These are phyloP conservation scores for Lineus longissimus DNA, from an alignment of 1,140 invertebrate species.

Conservation along the genomic window DNA sequence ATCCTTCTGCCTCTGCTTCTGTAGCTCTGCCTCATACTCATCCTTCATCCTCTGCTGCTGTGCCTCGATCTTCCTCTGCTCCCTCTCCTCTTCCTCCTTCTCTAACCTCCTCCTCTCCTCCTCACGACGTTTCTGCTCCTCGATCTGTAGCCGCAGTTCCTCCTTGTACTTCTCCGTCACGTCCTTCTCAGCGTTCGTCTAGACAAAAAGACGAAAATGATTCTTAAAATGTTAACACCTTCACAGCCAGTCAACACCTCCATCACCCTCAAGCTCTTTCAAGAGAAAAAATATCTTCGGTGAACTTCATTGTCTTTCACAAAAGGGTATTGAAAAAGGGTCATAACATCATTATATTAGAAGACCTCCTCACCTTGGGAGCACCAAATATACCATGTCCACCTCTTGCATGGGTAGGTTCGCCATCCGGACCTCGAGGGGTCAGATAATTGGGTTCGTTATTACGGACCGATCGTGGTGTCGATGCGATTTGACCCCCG, in stretches of 20 bases:
- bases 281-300: too few species aligned
- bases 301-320: too few species aligned
- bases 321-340: too few species aligned
- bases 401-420: constrained; percentile 42
- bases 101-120: constrained; percentile 33
- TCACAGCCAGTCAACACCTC: too few species aligned
- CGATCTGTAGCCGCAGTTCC: constrained; percentile 47
- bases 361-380: constrained; percentile 45
- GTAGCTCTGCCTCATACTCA: constrained; percentile 46
- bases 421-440: constrained; percentile 24
- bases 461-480: neutral
- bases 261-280: too few species aligned
- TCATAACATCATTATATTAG: too few species aligned
- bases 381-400: constrained; percentile 54
- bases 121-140: constrained; percentile 41
- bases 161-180: constrained; percentile 44
- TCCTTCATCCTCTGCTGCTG: constrained; percentile 39
- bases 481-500: neutral
- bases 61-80: constrained; percentile 42
- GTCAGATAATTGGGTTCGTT: neutral
- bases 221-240: too few species aligned
- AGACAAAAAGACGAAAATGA: too few species aligned
- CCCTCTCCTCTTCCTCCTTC: constrained; percentile 41
- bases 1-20: constrained; percentile 40
- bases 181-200: constrained; percentile 31